A percentile compares a stretch with the other conserved stretches of the same genome.
Conservation (phyloP, 2,113 vertebrate species). For the Platichthys stellatus region DNA sequence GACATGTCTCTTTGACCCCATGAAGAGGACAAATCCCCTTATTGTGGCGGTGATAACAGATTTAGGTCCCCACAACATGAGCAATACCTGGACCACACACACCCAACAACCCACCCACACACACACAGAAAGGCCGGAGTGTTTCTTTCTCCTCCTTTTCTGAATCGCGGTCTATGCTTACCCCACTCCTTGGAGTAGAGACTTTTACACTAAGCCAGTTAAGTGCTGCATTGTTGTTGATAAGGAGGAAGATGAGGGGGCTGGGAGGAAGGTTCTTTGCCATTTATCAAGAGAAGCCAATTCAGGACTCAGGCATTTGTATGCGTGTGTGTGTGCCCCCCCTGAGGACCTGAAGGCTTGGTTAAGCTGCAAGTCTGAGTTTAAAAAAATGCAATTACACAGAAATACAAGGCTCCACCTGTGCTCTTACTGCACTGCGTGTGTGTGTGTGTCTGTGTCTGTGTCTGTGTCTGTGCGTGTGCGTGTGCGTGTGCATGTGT, state of each 20-base stretch:
- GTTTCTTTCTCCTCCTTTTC: conserved; percentile 12
- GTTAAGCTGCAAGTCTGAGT: conserved; percentile 23
- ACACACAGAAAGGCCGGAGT: not conserved
- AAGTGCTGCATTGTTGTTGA: conserved; percentile 54
- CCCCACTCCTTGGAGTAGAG: conserved; percentile 28
- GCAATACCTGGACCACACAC: not conserved
- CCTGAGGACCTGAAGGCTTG: conserved; percentile 16
- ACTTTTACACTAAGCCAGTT: conserved; percentile 53
- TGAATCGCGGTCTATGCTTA: conserved; percentile 25
- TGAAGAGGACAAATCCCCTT: not conserved
- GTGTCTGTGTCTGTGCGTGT: not conserved
- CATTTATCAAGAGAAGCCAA: conserved; percentile 20
- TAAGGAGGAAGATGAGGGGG: conserved; percentile 45
- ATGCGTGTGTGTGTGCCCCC: conserved; percentile 14
- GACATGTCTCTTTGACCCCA: not conserved
- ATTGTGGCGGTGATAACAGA: not conserved
- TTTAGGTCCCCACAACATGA: not conserved
- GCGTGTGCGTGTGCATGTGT: not conserved
- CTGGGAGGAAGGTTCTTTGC: conserved; percentile 16
- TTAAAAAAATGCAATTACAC: conserved; percentile 43
- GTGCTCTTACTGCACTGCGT: not conserved
- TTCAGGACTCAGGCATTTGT: conserved; percentile 42
- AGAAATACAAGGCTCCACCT: conserved; percentile 31
- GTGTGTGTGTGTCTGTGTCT: not conserved
- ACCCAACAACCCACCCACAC: not conserved